Percentiles rank a stretch among this genome's conserved stretches.
phyloP scores from a whole-genome alignment of 1,140 invertebrate genomes.

The Procambarus clarkii region DNA sequence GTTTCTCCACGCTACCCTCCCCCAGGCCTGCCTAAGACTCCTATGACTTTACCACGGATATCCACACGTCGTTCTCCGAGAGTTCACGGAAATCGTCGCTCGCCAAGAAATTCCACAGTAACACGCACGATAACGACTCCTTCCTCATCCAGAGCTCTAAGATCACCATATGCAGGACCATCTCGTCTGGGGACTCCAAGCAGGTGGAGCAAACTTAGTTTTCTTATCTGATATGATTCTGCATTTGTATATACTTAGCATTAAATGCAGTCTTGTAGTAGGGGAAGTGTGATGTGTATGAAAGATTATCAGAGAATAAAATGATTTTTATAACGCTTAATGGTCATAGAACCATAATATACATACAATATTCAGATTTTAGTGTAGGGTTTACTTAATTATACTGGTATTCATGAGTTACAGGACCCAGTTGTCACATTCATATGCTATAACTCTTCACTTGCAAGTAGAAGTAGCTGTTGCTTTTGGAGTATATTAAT shows the following conservation, averaged over 20 bases:
- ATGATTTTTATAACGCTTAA: not conserved
- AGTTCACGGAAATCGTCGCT: not conserved
- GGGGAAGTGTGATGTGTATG: not conserved
- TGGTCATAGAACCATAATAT: not conserved
- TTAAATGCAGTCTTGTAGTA: not conserved
- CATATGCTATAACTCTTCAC: not conserved
- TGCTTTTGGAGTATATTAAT: not conserved
- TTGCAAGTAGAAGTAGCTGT: not conserved
- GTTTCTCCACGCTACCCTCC: slow-evolving; percentile 36
- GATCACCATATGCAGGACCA: slow-evolving; percentile 10
- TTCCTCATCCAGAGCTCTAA: slow-evolving; percentile 13
- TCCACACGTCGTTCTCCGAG: slow-evolving; percentile 47
- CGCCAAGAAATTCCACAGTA: slow-evolving; percentile 18
- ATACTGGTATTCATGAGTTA: not conserved
- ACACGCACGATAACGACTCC: slow-evolving; percentile 10
- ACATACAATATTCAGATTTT: not conserved
- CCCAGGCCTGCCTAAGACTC: slow-evolving; percentile 42
- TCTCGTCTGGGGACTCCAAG: slow-evolving; percentile 8
- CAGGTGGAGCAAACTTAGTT: slow-evolving; percentile 51
- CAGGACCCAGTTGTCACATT: not conserved
- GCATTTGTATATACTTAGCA: not conserved
- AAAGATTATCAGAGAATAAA: not conserved
- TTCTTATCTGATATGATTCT: slow-evolving; percentile 22
- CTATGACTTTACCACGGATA: slow-evolving; percentile 39
- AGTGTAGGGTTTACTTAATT: not conserved